Evolutionary conservation across 2,888 invertebrate genomes (phyloP).

Genomic region (Pinctada fucata): DNA sequence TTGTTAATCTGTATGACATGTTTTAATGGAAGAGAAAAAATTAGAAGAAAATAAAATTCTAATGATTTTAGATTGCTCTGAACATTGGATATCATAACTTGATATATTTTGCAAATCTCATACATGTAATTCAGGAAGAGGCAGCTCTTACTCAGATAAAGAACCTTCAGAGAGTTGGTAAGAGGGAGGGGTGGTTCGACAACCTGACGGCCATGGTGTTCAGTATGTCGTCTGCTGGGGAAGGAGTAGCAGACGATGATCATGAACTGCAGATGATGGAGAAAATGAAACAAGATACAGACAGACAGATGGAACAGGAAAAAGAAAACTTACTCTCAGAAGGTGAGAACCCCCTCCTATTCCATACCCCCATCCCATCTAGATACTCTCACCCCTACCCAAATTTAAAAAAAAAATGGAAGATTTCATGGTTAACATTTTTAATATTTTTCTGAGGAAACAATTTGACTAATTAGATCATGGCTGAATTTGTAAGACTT

Average conservation of each 20-base stretch:
- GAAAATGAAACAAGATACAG: conserved; percentile 37
- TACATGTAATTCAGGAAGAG: conserved; percentile 53
- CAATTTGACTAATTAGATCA: too few species aligned
- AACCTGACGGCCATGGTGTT: conserved; percentile 60
- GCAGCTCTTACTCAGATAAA: conserved; percentile 54
- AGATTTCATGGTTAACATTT: background rate
- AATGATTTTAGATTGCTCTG: too few species aligned
- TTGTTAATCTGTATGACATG: too few species aligned
- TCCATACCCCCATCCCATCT: too few species aligned
- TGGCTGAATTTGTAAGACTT: too few species aligned
- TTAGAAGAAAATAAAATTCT: too few species aligned
- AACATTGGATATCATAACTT: too few species aligned
- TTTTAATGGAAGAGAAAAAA: too few species aligned
- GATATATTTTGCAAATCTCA: background rate
- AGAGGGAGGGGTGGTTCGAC: conserved; percentile 65
- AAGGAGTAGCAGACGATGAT: conserved; percentile 36
- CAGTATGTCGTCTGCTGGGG: conserved; percentile 41
- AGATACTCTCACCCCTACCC: too few species aligned
- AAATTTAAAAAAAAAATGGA: background rate
- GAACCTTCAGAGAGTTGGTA: conserved; percentile 54
- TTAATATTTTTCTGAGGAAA: too few species aligned
- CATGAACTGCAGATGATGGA: conserved; percentile 40
- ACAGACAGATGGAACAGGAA: conserved; percentile 46
- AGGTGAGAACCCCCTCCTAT: conserved; percentile 41
- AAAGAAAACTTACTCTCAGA: conserved; percentile 52